A percentile compares a stretch with the other conserved stretches of the same genome.
Evolutionary conservation across 30 jellyfish, hydroid and myxozoan species (phyloP).

Genomic region (Mastigias papua): DNA sequence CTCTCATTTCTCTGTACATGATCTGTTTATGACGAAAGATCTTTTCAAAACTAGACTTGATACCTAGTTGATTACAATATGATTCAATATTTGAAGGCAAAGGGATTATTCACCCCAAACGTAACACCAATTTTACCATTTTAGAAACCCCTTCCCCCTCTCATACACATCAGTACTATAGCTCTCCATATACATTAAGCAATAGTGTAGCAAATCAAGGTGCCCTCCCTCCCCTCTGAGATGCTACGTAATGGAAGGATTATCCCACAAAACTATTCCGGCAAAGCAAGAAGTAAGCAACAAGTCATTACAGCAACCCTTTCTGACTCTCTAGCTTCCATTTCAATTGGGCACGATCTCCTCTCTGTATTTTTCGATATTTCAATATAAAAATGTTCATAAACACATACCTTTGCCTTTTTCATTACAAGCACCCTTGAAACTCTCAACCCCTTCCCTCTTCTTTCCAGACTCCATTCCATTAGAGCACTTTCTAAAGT

Average conservation of each 20-base stretch:
- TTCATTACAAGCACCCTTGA: slow-evolving; percentile 25
- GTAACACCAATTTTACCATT: too few relatives aligned
- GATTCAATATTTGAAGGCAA: not conserved
- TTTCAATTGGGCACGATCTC: too few relatives aligned
- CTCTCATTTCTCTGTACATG: not conserved
- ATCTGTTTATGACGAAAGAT: not conserved
- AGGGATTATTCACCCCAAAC: not conserved
- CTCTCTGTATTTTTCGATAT: too few relatives aligned
- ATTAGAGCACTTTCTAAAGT: slow-evolving; percentile 33
- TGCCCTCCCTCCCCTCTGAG: too few relatives aligned
- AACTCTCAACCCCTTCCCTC: slow-evolving; percentile 40
- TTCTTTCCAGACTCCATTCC: slow-evolving; percentile 44
- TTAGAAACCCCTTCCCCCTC: not conserved
- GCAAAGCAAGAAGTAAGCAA: too few relatives aligned
- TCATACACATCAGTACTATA: too few relatives aligned
- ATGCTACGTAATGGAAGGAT: too few relatives aligned
- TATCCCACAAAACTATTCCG: too few relatives aligned
- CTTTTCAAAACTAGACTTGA: not conserved
- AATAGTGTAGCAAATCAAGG: too few relatives aligned
- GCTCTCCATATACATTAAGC: too few relatives aligned
- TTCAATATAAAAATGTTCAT: too few relatives aligned
- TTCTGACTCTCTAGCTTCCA: too few relatives aligned
- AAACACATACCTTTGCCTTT: slow-evolving; percentile 32
- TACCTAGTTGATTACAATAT: not conserved
- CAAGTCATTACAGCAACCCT: not conserved